phyloP scores from a whole-genome alignment of 1,140 invertebrate genomes.

The Leptinotarsa texana region DNA sequence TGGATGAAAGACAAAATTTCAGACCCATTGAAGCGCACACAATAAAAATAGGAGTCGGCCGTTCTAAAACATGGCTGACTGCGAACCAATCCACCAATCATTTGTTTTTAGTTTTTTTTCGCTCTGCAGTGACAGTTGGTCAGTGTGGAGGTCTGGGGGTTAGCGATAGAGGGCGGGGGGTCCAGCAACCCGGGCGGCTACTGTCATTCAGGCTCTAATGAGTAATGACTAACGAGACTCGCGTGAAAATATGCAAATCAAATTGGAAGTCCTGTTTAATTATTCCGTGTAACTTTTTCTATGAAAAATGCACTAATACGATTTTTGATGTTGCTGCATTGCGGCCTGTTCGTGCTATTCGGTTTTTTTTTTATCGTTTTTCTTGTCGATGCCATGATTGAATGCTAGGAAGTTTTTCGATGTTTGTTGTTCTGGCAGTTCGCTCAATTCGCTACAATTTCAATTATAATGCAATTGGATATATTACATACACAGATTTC shows the following conservation, averaged over 20 bases:
- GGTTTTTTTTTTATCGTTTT: constrained; percentile 23
- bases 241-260: constrained; percentile 56
- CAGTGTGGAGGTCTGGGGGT: constrained; percentile 30
- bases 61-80: constrained; percentile 50
- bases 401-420: constrained; percentile 16
- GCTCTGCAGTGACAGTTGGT: constrained; percentile 50
- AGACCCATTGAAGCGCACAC: constrained; percentile 9
- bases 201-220: constrained; percentile 52
- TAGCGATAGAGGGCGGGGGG: constrained; percentile 20
- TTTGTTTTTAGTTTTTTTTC: constrained; percentile 54
- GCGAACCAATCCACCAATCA: constrained; percentile 55
- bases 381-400: constrained; percentile 30
- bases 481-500: no score
- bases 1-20: constrained; percentile 17
- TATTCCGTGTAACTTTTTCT: constrained; percentile 49
- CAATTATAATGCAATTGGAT: background rate
- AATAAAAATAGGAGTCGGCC: constrained; percentile 29
- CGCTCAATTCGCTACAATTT: constrained; percentile 1
- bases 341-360: constrained; percentile 13
- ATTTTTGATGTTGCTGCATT: constrained; percentile 43
- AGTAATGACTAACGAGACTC: constrained; percentile 56
- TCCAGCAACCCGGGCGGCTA: constrained; percentile 38
- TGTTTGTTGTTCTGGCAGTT: constrained; percentile 12
- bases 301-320: constrained; percentile 44
- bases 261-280: constrained; percentile 55